Evolutionary conservation across 2,888 invertebrate species (phyloP).

Genomic region (Lasioglossum morio): DNA sequence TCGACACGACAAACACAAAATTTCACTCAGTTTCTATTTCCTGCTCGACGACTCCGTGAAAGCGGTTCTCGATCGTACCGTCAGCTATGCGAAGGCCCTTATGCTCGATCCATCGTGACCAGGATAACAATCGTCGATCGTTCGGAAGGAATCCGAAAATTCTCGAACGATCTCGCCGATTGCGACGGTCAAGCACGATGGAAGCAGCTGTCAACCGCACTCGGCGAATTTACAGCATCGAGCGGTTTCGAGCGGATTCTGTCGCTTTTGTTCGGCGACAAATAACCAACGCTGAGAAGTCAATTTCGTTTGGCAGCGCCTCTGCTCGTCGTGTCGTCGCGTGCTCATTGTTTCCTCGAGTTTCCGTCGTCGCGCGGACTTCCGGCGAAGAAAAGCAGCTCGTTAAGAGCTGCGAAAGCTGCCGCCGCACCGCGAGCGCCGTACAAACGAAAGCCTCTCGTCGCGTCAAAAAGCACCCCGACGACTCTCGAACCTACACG

Average conservation of each 20-base stretch:
- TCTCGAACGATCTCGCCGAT: constrained; percentile 7
- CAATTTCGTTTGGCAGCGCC: constrained; percentile 43
- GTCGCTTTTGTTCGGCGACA: constrained; percentile 7
- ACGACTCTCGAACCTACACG: constrained; percentile 13
- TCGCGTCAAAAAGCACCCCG: constrained; percentile 9
- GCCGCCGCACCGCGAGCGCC: background rate
- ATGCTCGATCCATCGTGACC: background rate
- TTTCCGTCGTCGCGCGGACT: constrained; percentile 3
- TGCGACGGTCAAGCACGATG: constrained; percentile 41
- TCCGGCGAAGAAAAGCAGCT: constrained; percentile 25
- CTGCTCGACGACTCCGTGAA: background rate
- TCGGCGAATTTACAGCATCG: constrained; percentile 53
- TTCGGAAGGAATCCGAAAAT: constrained; percentile 32
- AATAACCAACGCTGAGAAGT: constrained; percentile 23
- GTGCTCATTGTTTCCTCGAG: constrained; percentile 43
- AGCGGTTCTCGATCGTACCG: background rate
- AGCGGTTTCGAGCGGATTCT: background rate
- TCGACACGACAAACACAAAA: background rate
- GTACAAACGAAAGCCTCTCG: constrained; percentile 13
- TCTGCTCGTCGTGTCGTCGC: background rate
- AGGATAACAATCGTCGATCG: background rate
- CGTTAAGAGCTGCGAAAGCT: constrained; percentile 25
- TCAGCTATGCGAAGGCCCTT: background rate
- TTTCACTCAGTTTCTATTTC: background rate
- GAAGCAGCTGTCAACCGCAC: constrained; percentile 57